Base-by-base conservation (phyloP, 2,797 vertebrate genomes). In the Netta rufina region DNA sequence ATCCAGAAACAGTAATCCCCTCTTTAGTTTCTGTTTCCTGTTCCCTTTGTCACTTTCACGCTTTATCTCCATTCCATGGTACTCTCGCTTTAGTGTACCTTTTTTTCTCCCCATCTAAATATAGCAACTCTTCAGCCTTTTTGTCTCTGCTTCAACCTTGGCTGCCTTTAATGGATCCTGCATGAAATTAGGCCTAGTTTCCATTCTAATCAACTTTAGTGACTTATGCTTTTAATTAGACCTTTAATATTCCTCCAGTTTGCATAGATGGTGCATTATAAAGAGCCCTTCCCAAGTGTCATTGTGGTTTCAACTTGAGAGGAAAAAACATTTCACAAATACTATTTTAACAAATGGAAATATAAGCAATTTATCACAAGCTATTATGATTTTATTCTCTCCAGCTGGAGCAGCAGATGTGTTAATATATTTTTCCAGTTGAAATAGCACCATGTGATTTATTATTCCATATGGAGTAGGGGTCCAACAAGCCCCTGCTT, bases 141-240 rank as follows among this genome's bases (percentile, higher is more conserved):
- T 89, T 81, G 36, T 92, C 32, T 73, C 36, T 79, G 24, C 58
- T 66, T 79, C 82, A 92, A 64, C 43, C 45, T 54, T 74, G 58
- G 25, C 71, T 93, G 82, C 76, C 45, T 85, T 89, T 88, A 92
- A 94, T 76, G 75, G 67, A 60, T 85, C 33, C 53, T 49, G 53
- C 56, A 73, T 64, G 66, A 90, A 89, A 90, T 89, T 53, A 91
- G 74, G 75, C 70, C 71, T 92, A 77, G 61, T 84, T 80, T 91
- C 65, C 73, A 82, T 91, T 85, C 60, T 84, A 92, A 95, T 92
- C 69, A 92, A 73, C 87, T 90, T 89, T 41, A 24, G 43, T 78
- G 69, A 65, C 82, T 94, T 96, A 74, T 7, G 45, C 67, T 91
- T 94, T 95, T 90, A 89, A 91, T 96, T 94, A 91, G 61, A 49